Conservation (phyloP, 1,140 invertebrate species). For the Anadara kagoshimensis region DNA sequence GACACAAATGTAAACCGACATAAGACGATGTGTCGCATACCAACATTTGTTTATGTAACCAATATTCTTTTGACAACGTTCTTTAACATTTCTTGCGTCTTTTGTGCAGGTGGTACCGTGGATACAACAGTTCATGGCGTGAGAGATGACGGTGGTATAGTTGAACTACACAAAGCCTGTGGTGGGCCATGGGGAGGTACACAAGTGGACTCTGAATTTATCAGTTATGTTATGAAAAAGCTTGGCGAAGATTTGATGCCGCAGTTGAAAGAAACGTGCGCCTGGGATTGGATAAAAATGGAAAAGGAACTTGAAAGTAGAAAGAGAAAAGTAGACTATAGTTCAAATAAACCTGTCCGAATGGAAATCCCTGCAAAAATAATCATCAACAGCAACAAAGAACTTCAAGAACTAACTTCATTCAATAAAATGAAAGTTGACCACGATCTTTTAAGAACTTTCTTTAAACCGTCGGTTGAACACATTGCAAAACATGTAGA, state of each 20-base stretch:
- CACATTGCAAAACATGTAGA: constrained; percentile 3
- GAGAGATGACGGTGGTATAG: constrained; percentile 15
- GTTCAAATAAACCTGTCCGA: background rate
- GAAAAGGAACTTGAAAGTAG: constrained; percentile 4
- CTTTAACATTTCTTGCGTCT: no score
- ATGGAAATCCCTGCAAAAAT: background rate
- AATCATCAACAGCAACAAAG: background rate
- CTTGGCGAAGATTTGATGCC: constrained; percentile 20
- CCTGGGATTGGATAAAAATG: constrained; percentile 6
- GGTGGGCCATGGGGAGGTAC: constrained; percentile 48
- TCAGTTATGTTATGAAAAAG: constrained; percentile 24
- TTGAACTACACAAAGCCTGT: constrained; percentile 33
- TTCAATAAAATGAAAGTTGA: constrained; percentile 4
- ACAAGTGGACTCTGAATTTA: constrained; percentile 34
- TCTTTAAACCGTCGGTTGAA: constrained; percentile 2
- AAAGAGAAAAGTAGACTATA: constrained; percentile 7
- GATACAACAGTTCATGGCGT: constrained; percentile 41
- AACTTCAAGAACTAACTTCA: background rate
- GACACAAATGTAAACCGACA: no score
- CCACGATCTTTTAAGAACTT: background rate
- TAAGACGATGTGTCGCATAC: no score
- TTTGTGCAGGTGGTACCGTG: constrained; percentile 51
- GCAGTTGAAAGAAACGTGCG: background rate
- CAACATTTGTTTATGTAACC: no score
- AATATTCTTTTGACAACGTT: no score